Conservation (phyloP, 2,113 vertebrate species). For the Crotophaga sulcirostris region DNA sequence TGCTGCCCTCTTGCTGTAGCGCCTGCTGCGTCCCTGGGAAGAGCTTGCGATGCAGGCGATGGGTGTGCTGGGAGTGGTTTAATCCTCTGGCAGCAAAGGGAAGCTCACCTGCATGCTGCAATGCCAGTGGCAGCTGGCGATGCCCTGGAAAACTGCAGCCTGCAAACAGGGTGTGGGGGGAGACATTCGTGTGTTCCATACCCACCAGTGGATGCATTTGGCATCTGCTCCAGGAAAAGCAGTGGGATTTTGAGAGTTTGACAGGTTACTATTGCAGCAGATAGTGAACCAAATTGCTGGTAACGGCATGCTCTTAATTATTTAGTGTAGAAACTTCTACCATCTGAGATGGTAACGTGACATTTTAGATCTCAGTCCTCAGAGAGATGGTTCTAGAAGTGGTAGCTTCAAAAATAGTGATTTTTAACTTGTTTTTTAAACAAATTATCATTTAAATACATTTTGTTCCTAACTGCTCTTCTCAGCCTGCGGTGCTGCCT, state of each 20-base stretch:
- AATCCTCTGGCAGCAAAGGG: neutral
- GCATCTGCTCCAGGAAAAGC: neutral
- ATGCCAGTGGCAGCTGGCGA: fast-evolving
- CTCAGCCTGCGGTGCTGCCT: neutral
- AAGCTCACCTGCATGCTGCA: fast-evolving
- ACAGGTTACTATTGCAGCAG: neutral
- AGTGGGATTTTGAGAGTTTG: neutral
- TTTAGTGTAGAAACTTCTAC: neutral
- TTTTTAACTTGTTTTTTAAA: neutral
- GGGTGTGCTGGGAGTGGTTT: fast-evolving
- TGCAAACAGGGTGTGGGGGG: neutral
- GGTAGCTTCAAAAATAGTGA: neutral
- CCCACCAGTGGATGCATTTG: neutral
- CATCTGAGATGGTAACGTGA: neutral
- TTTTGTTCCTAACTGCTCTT: neutral
- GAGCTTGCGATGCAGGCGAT: neutral
- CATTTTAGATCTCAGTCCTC: neutral
- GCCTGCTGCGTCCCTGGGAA: neutral
- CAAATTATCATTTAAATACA: neutral
- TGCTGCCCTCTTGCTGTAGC: fast-evolving
- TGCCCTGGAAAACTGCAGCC: neutral
- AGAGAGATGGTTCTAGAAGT: neutral
- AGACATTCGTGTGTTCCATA: neutral
- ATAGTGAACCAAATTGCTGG: neutral
- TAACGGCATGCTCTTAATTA: neutral